Conservation (phyloP, 2,797 vertebrate species). For the Astyanax mexicanus region DNA sequence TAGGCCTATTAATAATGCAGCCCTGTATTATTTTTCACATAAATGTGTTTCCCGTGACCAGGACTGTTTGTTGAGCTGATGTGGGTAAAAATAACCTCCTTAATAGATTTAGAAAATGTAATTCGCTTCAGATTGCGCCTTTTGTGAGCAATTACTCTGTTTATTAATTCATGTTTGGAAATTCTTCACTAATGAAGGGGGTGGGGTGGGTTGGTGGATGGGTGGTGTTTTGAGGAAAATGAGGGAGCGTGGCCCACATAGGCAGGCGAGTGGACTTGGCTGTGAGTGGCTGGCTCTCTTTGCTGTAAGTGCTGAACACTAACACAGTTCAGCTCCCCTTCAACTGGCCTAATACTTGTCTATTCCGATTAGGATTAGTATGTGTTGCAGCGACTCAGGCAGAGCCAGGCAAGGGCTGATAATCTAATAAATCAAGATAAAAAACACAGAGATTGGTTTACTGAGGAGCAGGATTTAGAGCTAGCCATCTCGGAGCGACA, state of each 20-base stretch:
- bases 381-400: slow-evolving; percentile 78
- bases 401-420: slow-evolving; percentile 79
- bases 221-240: not conserved
- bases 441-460: slow-evolving; percentile 88
- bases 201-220: not conserved
- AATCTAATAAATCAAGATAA: slow-evolving; percentile 91
- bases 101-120: slow-evolving; percentile 43
- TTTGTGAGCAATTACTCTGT: slow-evolving; percentile 32
- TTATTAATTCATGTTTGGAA: slow-evolving; percentile 28
- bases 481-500: slow-evolving; percentile 82
- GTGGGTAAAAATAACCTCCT: slow-evolving; percentile 37
- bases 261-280: slow-evolving; percentile 60
- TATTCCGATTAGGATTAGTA: slow-evolving; percentile 91
- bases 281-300: slow-evolving; percentile 77
- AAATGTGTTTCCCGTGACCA: slow-evolving; percentile 23
- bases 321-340: slow-evolving; percentile 81
- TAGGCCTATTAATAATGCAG: slow-evolving; percentile 34
- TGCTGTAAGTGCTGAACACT: slow-evolving; percentile 74
- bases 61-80: slow-evolving; percentile 3
- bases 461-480: slow-evolving; percentile 85
- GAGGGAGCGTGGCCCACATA: slow-evolving; percentile 28
- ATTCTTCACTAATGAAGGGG: slow-evolving; percentile 27
- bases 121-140: slow-evolving; percentile 23
- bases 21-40: slow-evolving; percentile 28
- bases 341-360: slow-evolving; percentile 88